Evolutionary conservation across 2,888 invertebrate genomes (phyloP), one percentile per base, ranked within the genome.

Genomic region (Priocnemis perturbator): DNA sequence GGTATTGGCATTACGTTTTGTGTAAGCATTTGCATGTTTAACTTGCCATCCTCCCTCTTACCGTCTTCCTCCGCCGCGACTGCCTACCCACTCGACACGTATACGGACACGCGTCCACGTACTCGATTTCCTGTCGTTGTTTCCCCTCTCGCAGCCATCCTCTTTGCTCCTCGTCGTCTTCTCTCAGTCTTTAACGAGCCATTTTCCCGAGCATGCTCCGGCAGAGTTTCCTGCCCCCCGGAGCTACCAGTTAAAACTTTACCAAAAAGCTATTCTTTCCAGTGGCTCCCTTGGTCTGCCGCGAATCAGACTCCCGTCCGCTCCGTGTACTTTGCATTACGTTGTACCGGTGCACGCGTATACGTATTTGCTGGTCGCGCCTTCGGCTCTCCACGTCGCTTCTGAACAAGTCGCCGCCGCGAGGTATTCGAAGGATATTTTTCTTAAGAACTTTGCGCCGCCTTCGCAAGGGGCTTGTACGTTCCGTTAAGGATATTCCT

Each of bases 11-110:
- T 75, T 76, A 75, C 73, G 71, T 83, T 81, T 74, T 73, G 70
- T 74, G 71, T 75, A 70, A 77, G 70, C 77, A 82, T 82, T 82
- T 81, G 76, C 81, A 80, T 79, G 76, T 74, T 81, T 82, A 83
- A 81, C 74, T 79, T 58, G 67, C 67, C 60, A 44, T 68, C 53
- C 60, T 37, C 64, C 61, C 23, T 17, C 50, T 19, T 14, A 48
- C 45, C 20, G 37, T 21, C 20, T 50, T 50, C 30, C 50, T n/a
- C 15, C 48, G 21, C 52, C 14, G 20, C 30, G 9, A 19, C 52
- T 52, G 21, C 26, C 53, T 53, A 50, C n/a, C 45, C 56, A 66
- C 47, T 69, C 37, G 37, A 9, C 37, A 37, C 37, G 37, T 37
- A 37, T 37, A 37, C 37, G 7, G 37, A 37, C 37, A 11, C 37